Percentiles rank a stretch among this genome's conserved stretches.
These are phyloP conservation scores for Pterostichus madidus DNA, from an alignment of 2,888 invertebrate species.

Conservation along the genomic window DNA sequence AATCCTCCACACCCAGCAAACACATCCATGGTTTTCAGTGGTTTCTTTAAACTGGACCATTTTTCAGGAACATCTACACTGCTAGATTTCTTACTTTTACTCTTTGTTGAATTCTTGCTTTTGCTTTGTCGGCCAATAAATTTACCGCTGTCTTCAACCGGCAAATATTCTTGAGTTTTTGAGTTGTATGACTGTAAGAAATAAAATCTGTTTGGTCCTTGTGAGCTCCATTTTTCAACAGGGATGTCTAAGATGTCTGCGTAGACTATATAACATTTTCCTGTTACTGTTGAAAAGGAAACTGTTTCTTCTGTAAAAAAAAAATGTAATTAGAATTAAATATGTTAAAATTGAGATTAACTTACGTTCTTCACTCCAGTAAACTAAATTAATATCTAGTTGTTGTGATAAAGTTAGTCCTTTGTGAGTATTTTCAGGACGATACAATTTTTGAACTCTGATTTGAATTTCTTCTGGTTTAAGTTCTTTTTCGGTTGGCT, in stretches of 20 bases:
- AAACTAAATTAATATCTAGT: slow-evolving; percentile 86
- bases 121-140: slow-evolving; percentile 77
- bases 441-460: slow-evolving; percentile 84
- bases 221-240: slow-evolving; percentile 81
- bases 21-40: slow-evolving; percentile 86
- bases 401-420: slow-evolving; percentile 80
- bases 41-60: slow-evolving; percentile 76
- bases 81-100: slow-evolving; percentile 78
- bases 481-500: slow-evolving; percentile 72
- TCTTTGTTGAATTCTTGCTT: slow-evolving; percentile 78
- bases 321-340: slow-evolving; percentile 25
- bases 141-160: slow-evolving; percentile 82
- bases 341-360: slow-evolving; percentile 47
- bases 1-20: slow-evolving; percentile 93
- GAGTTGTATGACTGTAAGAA: slow-evolving; percentile 85
- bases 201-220: slow-evolving; percentile 86
- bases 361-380: slow-evolving; percentile 87
- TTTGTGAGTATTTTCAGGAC: slow-evolving; percentile 87
- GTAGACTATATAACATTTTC: slow-evolving; percentile 85
- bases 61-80: slow-evolving; percentile 71
- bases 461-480: slow-evolving; percentile 81
- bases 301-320: slow-evolving; percentile 77
- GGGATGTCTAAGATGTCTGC: slow-evolving; percentile 80
- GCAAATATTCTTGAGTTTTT: slow-evolving; percentile 79
- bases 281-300: slow-evolving; percentile 81